Base-by-base conservation (phyloP, 2,797 vertebrate genomes). In the Sarcophilus harrisii region DNA sequence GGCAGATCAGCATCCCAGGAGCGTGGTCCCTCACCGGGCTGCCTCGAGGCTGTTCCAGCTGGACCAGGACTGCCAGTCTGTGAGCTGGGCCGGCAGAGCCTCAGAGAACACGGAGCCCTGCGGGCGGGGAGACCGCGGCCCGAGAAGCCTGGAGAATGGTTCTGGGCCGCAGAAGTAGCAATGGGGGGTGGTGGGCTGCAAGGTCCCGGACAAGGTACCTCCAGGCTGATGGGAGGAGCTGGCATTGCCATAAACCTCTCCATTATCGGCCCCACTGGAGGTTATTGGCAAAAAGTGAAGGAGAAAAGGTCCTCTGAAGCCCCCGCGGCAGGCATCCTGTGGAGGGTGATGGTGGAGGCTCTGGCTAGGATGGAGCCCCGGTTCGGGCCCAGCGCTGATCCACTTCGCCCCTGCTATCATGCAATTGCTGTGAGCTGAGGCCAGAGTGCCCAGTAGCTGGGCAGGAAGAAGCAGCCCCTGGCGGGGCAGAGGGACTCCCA, bases 221-320 rank as follows among this genome's bases (percentile, higher is more conserved):
- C 6, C 66, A 38, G n/a, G 16, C 18, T 21, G n/a, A 81, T 28
- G 32, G 24, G 89, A 92, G 57, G 55, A 95, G 27, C 49, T 94
- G 59, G 54, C n/a, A 30, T 89, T 38, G 0, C 14, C 28, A 73
- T 38, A 73, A 21, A 21, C 38, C 92, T n/a, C n/a, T n/a, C n/a
- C n/a, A n/a, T n/a, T n/a, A n/a, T n/a, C 93, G 94, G 32, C 94
- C 60, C 9, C 91, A 73, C 59, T 58, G 55, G 59, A 87, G 58
- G 89, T 95, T 93, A 73, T 5, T 92, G 60, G 90, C 52, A 96
- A 96, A 97, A 93, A 54, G 10, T 59, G 55, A 94, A 73, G 24
- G 60, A 57, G 93, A 18, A 10, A 49, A 49, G 49, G 8, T 2
- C n/a, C 8, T 9, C 38, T 38, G 21, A 24, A 38, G 60, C 18